Percentiles rank a stretch among this genome's conserved stretches.
phyloP scores from a whole-genome alignment of 2,797 vertebrate species.

The Loriculus beryllinus region DNA sequence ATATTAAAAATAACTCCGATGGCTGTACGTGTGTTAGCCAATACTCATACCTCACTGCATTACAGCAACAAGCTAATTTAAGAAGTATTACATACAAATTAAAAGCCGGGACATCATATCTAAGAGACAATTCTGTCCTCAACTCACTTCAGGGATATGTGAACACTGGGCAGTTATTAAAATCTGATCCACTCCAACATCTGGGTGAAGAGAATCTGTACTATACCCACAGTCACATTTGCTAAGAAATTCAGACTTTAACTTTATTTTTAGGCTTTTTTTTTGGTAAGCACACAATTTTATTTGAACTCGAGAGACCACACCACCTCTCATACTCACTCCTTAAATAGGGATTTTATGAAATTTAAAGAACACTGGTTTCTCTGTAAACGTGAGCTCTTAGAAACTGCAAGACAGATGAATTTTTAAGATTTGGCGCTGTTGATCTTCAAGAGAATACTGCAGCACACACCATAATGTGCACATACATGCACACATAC shows the following conservation, averaged over 20 bases:
- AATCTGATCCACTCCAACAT: background rate
- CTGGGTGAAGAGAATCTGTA: background rate
- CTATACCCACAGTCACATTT: background rate
- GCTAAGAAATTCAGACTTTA: background rate
- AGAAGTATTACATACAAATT: background rate
- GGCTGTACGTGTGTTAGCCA: background rate
- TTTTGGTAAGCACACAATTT: background rate
- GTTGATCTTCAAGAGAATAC: background rate
- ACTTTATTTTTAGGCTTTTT: background rate
- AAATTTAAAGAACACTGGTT: background rate
- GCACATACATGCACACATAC: background rate
- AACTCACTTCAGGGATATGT: background rate
- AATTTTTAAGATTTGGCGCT: background rate
- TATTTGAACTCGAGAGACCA: background rate
- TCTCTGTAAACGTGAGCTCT: background rate
- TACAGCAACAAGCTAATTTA: background rate
- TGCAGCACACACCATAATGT: background rate
- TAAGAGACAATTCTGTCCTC: background rate
- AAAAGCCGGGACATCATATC: background rate
- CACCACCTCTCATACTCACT: background rate
- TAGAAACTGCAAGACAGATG: background rate
- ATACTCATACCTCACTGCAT: background rate
- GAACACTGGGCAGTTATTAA: background rate
- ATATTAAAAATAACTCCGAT: background rate
- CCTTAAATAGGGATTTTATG: background rate